These are phyloP conservation scores for Adelosebastes latens DNA, from an alignment of 2,797 vertebrate species.

Conservation along the genomic window DNA sequence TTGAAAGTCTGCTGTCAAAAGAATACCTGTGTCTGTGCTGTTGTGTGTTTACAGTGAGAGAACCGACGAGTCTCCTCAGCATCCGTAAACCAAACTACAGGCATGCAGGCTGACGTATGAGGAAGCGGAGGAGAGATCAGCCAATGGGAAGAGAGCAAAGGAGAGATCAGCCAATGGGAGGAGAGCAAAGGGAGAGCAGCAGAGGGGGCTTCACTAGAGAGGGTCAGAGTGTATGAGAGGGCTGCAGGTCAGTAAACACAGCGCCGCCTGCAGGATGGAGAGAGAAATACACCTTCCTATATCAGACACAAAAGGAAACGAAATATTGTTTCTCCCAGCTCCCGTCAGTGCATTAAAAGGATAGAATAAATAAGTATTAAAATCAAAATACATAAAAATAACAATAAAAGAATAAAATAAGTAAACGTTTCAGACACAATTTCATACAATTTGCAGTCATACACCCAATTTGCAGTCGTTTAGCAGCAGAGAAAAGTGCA, in stretches of 20 bases:
- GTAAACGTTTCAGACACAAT: too few species aligned
- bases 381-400: too few species aligned
- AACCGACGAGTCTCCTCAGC: background rate
- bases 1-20: background rate
- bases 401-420: too few species aligned
- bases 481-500: too few species aligned
- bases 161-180: slow-evolving; percentile 66
- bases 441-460: too few species aligned
- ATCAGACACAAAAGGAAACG: too few species aligned
- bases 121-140: slow-evolving; percentile 37
- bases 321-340: too few species aligned
- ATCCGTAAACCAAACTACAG: slow-evolving; percentile 52
- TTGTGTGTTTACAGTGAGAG: background rate
- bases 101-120: slow-evolving; percentile 26
- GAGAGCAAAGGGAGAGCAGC: background rate
- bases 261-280: slow-evolving; percentile 21
- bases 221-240: rapidly evolving
- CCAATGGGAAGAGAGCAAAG: slow-evolving; percentile 67
- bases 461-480: too few species aligned
- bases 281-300: background rate
- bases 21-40: background rate
- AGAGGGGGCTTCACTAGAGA: background rate
- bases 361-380: too few species aligned
- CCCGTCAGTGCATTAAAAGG: too few species aligned
- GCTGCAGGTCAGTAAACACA: background rate